Conservation (phyloP, 2,113 vertebrate species). For the Peromyscus leucopus region DNA sequence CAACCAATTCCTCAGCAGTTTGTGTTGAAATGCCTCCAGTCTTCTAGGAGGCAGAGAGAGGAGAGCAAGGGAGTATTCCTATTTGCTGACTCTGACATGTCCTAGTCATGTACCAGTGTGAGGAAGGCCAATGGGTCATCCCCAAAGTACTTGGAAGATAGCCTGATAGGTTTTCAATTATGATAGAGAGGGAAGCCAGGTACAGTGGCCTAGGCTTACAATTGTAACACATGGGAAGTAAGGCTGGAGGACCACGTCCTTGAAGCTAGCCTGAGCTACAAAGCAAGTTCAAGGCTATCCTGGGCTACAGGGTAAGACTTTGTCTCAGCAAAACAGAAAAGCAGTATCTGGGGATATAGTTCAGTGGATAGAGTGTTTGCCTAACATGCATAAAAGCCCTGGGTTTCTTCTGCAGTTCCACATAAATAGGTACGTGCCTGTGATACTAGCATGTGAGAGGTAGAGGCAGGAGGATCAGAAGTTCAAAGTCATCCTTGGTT, state of each 20-base stretch:
- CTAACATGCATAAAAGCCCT: neutral
- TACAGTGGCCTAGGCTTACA: neutral
- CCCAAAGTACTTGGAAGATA: slow-evolving; percentile 32
- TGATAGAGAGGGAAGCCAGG: neutral
- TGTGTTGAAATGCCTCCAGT: neutral
- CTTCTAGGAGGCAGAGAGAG: slow-evolving; percentile 37
- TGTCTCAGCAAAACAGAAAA: neutral
- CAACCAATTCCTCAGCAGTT: slow-evolving; percentile 25
- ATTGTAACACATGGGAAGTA: neutral
- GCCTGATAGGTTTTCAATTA: slow-evolving; percentile 61
- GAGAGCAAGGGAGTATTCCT: neutral
- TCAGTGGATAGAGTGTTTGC: neutral
- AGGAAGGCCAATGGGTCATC: slow-evolving; percentile 21
- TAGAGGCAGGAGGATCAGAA: neutral
- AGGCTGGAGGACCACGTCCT: neutral
- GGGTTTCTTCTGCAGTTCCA: neutral
- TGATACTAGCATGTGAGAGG: neutral
- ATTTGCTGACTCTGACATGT: neutral
- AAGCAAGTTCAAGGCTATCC: neutral
- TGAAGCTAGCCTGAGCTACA: neutral
- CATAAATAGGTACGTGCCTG: neutral
- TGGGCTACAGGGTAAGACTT: neutral
- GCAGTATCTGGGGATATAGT: neutral
- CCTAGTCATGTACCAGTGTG: accelerated
- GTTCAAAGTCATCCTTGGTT: neutral